A percentile compares a stretch with the other conserved stretches of the same genome.
phyloP scores from a whole-genome alignment of 1,140 invertebrate species.

The Lamellibrachia luymesi region DNA sequence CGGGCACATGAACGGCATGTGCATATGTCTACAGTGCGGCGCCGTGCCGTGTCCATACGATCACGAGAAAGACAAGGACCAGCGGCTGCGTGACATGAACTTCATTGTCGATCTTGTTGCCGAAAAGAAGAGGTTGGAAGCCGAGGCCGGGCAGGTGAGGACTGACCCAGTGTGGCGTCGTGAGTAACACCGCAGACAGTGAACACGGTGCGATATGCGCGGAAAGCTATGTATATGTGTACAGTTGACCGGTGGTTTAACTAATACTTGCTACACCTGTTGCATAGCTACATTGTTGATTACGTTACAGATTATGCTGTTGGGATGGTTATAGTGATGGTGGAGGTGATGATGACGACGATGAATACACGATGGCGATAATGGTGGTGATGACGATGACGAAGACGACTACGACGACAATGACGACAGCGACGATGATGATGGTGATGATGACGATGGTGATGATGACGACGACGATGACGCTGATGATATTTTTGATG shows the following conservation, averaged over 20 bases:
- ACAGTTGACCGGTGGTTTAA: neutral
- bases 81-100: constrained; percentile 12
- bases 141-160: constrained; percentile 3
- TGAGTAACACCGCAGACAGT: neutral
- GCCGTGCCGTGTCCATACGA: constrained; percentile 22
- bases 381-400: no score
- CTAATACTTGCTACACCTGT: neutral
- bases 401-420: no score
- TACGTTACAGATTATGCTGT: no score
- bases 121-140: constrained; percentile 10
- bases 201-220: neutral
- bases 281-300: neutral
- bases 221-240: neutral
- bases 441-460: neutral
- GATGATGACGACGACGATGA: no score
- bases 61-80: constrained; percentile 1
- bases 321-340: no score
- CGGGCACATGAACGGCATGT: constrained; percentile 7
- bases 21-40: constrained; percentile 23
- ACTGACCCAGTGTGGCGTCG: neutral
- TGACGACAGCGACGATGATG: neutral
- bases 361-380: no score
- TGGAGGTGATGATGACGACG: no score
- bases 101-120: constrained; percentile 16
- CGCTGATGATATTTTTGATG: neutral